phyloP scores from a whole-genome alignment of 2,797 vertebrate genomes.

The Poecilia gillii region DNA sequence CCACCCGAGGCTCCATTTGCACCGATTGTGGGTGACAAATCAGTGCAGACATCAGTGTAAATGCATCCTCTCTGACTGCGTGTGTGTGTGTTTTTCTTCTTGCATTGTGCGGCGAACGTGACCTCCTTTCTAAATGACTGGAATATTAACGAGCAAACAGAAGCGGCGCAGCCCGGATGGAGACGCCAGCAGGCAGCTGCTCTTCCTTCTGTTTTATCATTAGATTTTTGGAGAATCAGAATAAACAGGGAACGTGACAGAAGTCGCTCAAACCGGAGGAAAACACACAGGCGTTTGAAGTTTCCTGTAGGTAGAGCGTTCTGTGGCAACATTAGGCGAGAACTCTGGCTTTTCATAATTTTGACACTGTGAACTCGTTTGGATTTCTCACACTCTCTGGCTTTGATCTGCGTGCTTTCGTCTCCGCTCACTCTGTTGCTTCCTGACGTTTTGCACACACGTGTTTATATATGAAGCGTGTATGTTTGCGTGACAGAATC shows the following conservation, averaged over 20 bases:
- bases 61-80: constrained; percentile 60
- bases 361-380: constrained; percentile 49
- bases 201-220: constrained; percentile 58
- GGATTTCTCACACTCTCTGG: constrained; percentile 52
- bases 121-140: constrained; percentile 71
- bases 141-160: constrained; percentile 69
- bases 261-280: constrained; percentile 59
- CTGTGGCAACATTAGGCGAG: constrained; percentile 48
- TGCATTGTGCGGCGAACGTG: constrained; percentile 52
- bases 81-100: constrained; percentile 48
- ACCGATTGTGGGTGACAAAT: constrained; percentile 56
- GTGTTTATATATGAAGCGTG: constrained; percentile 21
- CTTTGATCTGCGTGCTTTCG: constrained; percentile 57
- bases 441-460: constrained; percentile 19
- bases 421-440: constrained; percentile 39
- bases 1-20: constrained; percentile 57
- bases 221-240: constrained; percentile 50
- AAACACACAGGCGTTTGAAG: constrained; percentile 65
- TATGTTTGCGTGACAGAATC: constrained; percentile 20
- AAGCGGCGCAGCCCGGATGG: constrained; percentile 59
- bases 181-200: constrained; percentile 70
- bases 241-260: constrained; percentile 70
- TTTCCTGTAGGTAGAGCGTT: constrained; percentile 44
- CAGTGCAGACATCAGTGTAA: constrained; percentile 51
- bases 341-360: constrained; percentile 59